A percentile compares a stretch with the other conserved stretches of the same genome.
These are phyloP conservation scores for Catostomus latipinnis DNA, from an alignment of 2,797 vertebrate species.

Conservation along the genomic window DNA sequence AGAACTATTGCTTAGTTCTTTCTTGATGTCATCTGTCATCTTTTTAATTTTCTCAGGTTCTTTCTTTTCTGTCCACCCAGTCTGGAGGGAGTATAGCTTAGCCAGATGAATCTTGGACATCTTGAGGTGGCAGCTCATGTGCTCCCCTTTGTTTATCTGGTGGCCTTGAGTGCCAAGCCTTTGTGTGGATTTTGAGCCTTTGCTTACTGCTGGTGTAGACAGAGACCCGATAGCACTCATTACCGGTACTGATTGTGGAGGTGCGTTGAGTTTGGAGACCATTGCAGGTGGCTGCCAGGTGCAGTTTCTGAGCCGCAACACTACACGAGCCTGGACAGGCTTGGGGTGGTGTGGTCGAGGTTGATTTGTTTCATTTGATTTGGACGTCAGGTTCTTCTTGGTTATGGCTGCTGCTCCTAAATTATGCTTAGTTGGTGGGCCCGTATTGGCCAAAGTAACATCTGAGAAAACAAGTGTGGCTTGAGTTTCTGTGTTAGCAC, in stretches of 20 bases:
- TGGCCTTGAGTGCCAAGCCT: not conserved
- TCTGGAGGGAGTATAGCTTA: conserved; percentile 7
- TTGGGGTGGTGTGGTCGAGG: conserved; percentile 28
- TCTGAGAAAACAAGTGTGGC: not conserved
- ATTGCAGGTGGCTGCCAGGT: conserved; percentile 43
- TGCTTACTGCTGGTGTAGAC: conserved; percentile 26
- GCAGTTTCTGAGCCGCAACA: conserved; percentile 57
- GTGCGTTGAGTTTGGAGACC: not conserved
- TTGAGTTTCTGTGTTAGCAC: conserved; percentile 23
- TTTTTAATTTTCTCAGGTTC: conserved; percentile 9
- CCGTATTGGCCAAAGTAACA: not conserved
- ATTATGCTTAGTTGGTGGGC: conserved; percentile 22
- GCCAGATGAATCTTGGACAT: not conserved
- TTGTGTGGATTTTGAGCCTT: conserved; percentile 16
- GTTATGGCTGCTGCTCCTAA: not conserved
- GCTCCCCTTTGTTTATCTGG: not conserved
- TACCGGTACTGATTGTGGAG: not conserved
- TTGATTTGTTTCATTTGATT: conserved; percentile 25
- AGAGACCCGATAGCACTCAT: conserved; percentile 42
- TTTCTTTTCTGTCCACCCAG: conserved; percentile 4
- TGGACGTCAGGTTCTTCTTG: conserved; percentile 4
- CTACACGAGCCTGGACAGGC: conserved; percentile 20
- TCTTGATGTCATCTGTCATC: not conserved
- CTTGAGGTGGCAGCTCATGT: conserved; percentile 2
- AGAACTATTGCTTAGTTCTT: not conserved